Base-by-base conservation (phyloP, 2,113 vertebrate species). In the Piaya cayana region DNA sequence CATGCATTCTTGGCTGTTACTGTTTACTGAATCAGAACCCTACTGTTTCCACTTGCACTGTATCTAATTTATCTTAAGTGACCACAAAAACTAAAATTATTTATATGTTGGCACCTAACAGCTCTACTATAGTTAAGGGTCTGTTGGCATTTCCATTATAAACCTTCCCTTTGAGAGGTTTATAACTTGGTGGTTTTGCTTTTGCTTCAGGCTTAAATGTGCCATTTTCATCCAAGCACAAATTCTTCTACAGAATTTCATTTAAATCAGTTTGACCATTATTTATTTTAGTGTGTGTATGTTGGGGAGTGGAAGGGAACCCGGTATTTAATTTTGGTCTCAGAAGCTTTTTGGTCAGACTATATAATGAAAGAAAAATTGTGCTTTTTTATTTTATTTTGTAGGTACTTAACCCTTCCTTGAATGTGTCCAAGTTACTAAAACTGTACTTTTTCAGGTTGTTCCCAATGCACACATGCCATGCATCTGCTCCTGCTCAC, bases 61-160 rank as follows among this genome's bases (percentile, higher is more conserved):
- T 97, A 96, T 97, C 97, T 98, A 97, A 98, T 98, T 98, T 98
- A 97, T 97, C 53, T 19, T 93, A 94, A 97, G 94, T 92, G 93
- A 97, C 96, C 96, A 90, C 97, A 97, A 97, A 98, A 97, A 86
- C 93, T 97, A 97, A 92, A 98, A 95, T 97, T 97, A 98, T 97
- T 98, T 98, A 90, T 97, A 72, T 96, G 91, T 98, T 98, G 97
- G 97, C 95, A 97, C 89, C 95, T 97, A 97, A 91, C 58, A 90
- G 86, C 82, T 88, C 82, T 82, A 63, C 95, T 96, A 95, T 94
- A 97, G 96, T 98, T 98, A 97, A 97, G 86, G 75, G 95, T 97
- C 93, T 98, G 94, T 97, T 98, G 98, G 97, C 93, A 97, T 98
- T 98, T 97, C 95, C 92, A 97, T 97, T 97, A 97, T 96, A 97